Base-by-base conservation (phyloP, 2,113 vertebrate genomes). In the Carassius auratus region DNA sequence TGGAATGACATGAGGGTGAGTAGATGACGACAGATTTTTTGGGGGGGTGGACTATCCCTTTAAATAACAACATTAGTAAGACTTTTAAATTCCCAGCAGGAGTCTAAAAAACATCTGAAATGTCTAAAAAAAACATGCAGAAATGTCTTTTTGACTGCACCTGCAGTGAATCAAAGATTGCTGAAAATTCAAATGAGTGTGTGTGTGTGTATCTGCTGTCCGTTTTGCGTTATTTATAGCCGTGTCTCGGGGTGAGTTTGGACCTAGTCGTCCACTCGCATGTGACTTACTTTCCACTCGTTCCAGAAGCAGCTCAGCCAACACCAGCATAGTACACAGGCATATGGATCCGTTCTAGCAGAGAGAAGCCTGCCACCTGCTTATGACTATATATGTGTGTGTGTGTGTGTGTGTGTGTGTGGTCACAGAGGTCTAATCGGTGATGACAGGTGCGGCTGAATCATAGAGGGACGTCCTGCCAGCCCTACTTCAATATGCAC, bases 381-480 rank as follows among this genome's bases (percentile, higher is more conserved):
- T 74, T 82, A 52, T 85, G 68, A 80, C 81, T 75, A 26, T 81
- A 59, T 74, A 1, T n/a, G n/a, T 82, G 68, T 86, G 73, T 69
- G 81, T 61, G 86, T 86, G 83, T 79, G 21, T 86, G 66, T 86
- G 80, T 82, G 68, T 86, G 73, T 69, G 81, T 61, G 86, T 86
- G 83, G 83, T 82, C 88, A 82, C 81, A 83, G 83, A 84, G 85
- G 85, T 89, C 83, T 87, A 85, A 89, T 84, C 52, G 26, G 73
- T 59, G 78, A 86, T 87, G 85, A 87, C 85, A 86, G 87, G 83
- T 89, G 85, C 78, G 69, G 73, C 76, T 87, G 85, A 89, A 82
- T 89, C 88, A 85, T 84, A 87, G 83, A 86, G 84, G 83, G 85
- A 64, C 64, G n/a, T 81, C 85, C 74, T 85, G 83, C 79, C 73